A percentile compares a stretch with the other conserved stretches of the same genome.
These are phyloP conservation scores for Chironomus tentans DNA, from an alignment of 2,888 invertebrate species.

Conservation along the genomic window DNA sequence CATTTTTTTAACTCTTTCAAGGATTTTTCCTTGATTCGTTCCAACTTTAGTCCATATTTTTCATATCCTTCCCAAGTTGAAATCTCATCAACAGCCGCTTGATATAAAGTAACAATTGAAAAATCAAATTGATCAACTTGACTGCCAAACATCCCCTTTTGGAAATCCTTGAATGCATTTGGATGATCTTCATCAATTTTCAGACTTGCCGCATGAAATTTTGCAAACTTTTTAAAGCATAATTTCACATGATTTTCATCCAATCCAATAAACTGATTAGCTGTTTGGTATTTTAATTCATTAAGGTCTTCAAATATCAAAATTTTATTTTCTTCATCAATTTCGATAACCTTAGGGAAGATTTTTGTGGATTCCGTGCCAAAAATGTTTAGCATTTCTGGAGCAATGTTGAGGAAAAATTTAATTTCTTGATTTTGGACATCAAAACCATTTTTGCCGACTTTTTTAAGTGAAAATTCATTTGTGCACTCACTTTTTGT, in stretches of 20 bases:
- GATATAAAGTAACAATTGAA: slow-evolving; percentile 32
- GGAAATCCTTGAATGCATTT: slow-evolving; percentile 31
- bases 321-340: slow-evolving; percentile 30
- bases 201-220: slow-evolving; percentile 49
- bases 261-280: slow-evolving; percentile 46
- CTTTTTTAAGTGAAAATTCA: background rate
- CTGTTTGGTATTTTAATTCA: slow-evolving; percentile 47
- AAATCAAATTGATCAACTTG: slow-evolving; percentile 32
- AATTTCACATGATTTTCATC: slow-evolving; percentile 46
- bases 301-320: slow-evolving; percentile 44
- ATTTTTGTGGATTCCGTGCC: slow-evolving; percentile 36
- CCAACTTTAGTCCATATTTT: slow-evolving; percentile 40
- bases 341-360: slow-evolving; percentile 36
- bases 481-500: background rate
- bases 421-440: slow-evolving; percentile 27
- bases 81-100: slow-evolving; percentile 35
- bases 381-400: slow-evolving; percentile 39
- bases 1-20: background rate
- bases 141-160: slow-evolving; percentile 31
- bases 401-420: slow-evolving; percentile 36
- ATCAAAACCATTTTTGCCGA: background rate
- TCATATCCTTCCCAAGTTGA: slow-evolving; percentile 43
- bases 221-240: slow-evolving; percentile 45
- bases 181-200: slow-evolving; percentile 38
- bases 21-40: slow-evolving; percentile 37